Percentiles rank a stretch among this genome's conserved stretches.
Evolutionary conservation across 2,113 vertebrate species (phyloP).

Genomic region (Opisthocomus hoazin): DNA sequence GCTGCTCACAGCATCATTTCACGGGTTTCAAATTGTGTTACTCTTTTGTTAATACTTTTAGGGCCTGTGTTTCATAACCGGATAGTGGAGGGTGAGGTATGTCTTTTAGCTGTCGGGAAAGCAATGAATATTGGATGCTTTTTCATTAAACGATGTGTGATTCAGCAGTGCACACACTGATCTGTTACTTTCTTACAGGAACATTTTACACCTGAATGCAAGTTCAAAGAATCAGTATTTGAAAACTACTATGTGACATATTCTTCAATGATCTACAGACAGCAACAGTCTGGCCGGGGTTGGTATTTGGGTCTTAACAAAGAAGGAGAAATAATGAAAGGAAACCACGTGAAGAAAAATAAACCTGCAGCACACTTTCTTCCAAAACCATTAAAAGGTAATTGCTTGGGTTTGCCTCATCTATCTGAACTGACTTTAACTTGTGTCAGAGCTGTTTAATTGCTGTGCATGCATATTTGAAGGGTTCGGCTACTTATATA

Average conservation of each 20-base stretch:
- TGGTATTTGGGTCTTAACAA: conserved; percentile 99
- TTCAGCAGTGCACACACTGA: not conserved
- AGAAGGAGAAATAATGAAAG: conserved; percentile 99
- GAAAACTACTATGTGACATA: conserved; percentile 99
- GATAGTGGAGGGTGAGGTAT: not conserved
- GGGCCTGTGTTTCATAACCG: not conserved
- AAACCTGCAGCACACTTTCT: conserved; percentile 98
- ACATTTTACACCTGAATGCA: conserved; percentile 98
- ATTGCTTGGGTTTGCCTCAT: not conserved
- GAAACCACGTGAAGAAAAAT: conserved; percentile 99
- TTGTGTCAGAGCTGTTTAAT: not conserved
- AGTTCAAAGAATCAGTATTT: conserved; percentile 99
- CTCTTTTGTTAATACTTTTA: not conserved
- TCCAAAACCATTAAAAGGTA: conserved; percentile 98
- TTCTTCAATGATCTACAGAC: conserved; percentile 98
- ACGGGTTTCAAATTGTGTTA: conserved; percentile 1
- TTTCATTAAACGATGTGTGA: not conserved
- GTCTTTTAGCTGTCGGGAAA: not conserved
- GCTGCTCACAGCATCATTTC: not conserved
- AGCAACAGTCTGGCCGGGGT: conserved; percentile 95
- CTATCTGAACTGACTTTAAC: not conserved
- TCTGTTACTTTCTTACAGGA: conserved; percentile 78
- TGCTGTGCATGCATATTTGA: not conserved
- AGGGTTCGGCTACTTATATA: not conserved
- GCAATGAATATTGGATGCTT: not conserved